A percentile compares a stretch with the other conserved stretches of the same genome.
Evolutionary conservation across 2,888 invertebrate genomes (phyloP).

Genomic region (Myopa tessellatipennis): DNA sequence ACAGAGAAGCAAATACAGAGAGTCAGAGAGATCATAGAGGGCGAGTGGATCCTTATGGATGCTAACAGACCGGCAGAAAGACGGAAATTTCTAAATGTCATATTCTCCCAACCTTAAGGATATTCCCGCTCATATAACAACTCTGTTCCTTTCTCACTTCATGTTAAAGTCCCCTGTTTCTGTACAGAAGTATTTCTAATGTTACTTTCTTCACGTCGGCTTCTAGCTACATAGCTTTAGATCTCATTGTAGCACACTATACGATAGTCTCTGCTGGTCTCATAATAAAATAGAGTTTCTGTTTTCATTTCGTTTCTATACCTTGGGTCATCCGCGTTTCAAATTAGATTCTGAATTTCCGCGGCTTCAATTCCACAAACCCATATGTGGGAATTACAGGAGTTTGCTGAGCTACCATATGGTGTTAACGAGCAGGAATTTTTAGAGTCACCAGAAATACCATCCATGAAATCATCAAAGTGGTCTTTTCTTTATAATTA

Average conservation of each 20-base stretch:
- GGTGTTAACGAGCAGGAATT: constrained; percentile 16
- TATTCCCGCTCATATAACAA: not conserved
- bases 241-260: not conserved
- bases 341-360: constrained; percentile 25
- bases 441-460: constrained; percentile 14
- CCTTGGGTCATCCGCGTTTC: constrained; percentile 15
- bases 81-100: not conserved
- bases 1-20: not conserved
- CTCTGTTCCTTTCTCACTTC: not conserved
- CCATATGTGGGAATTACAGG: not conserved
- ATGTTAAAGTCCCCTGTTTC: not conserved
- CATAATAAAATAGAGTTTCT: not conserved
- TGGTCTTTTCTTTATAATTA: not conserved
- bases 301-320: constrained; percentile 3
- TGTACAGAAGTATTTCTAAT: not conserved
- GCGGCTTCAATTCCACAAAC: constrained; percentile 1
- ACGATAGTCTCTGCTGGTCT: not conserved
- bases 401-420: constrained; percentile 22
- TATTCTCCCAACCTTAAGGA: not conserved
- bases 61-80: no score
- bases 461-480: not conserved
- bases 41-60: not conserved
- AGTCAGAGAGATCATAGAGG: not conserved
- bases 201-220: not conserved
- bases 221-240: not conserved